Evolutionary conservation across 2,113 vertebrate genomes (phyloP).

Genomic region (Burhinus bistriatus): DNA sequence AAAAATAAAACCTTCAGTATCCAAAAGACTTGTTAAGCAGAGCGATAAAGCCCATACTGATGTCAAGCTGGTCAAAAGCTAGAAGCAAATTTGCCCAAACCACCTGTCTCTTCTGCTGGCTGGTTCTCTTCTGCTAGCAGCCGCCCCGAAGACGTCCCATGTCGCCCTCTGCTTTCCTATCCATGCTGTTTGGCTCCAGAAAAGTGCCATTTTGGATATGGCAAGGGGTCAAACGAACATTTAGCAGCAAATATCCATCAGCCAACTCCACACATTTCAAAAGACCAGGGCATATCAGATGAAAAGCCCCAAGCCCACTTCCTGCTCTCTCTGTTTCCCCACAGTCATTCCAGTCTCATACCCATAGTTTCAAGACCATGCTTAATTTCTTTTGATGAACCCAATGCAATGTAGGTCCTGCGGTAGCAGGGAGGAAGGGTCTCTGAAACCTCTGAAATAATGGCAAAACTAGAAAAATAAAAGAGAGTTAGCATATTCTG

Average conservation of each 20-base stretch:
- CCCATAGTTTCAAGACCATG: background rate
- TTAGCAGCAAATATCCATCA: background rate
- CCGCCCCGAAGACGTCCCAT: accelerated
- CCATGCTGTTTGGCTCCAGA: background rate
- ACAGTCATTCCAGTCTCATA: background rate
- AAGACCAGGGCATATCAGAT: background rate
- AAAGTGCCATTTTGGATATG: background rate
- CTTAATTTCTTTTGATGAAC: background rate
- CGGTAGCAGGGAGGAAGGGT: accelerated
- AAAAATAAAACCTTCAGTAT: background rate
- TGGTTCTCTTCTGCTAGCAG: background rate
- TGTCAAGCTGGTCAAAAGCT: background rate
- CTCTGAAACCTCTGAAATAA: background rate
- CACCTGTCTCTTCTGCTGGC: background rate
- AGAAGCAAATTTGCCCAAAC: background rate
- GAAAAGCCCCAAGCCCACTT: background rate
- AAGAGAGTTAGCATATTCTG: background rate
- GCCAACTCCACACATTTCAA: background rate
- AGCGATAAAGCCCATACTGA: accelerated
- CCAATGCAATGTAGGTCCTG: background rate
- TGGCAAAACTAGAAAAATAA: background rate
- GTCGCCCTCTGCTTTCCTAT: background rate
- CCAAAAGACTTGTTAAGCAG: background rate
- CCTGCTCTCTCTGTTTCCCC: background rate
- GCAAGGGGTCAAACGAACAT: background rate